Conservation (phyloP, 2,888 invertebrate genomes). For the Biston stratarius region DNA sequence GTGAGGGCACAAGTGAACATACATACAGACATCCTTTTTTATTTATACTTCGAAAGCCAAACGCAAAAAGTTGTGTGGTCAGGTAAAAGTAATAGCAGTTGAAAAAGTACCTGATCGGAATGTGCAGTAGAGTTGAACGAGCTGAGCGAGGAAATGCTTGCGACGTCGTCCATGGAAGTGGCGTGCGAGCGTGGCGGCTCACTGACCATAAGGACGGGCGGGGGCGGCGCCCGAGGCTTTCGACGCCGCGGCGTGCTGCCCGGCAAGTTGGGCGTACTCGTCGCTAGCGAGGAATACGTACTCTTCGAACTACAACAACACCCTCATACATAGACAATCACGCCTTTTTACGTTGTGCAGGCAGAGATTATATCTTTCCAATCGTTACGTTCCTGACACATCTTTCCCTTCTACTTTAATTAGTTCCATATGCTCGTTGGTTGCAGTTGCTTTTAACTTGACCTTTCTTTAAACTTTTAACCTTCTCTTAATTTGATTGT, state of each 20-base stretch:
- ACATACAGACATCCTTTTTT: too few species aligned
- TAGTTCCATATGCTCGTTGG: too few species aligned
- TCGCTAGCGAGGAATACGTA: conserved; percentile 70
- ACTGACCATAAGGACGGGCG: conserved; percentile 69
- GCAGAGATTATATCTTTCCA: too few species aligned
- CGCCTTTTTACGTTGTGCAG: too few species aligned
- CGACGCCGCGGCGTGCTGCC: conserved; percentile 82
- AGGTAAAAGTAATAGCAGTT: conserved; percentile 2
- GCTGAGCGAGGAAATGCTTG: conserved; percentile 78
- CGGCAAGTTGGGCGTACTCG: conserved; percentile 78
- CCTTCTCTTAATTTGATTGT: too few species aligned
- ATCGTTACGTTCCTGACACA: too few species aligned
- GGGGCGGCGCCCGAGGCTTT: conserved; percentile 90
- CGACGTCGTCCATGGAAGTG: conserved; percentile 78
- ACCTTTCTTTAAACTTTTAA: too few species aligned
- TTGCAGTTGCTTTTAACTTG: too few species aligned
- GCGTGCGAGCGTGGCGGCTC: conserved; percentile 53
- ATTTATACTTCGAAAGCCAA: too few species aligned
- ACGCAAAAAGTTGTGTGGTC: too few species aligned
- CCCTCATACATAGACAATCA: neutral
- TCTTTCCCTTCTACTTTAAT: too few species aligned
- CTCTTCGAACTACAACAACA: conserved; percentile 61
- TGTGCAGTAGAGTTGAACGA: conserved; percentile 76
- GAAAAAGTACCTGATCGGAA: conserved; percentile 70
- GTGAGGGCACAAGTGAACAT: too few species aligned